Evolutionary conservation across 2,888 invertebrate species (phyloP).

Genomic region (Napeogenes inachia): DNA sequence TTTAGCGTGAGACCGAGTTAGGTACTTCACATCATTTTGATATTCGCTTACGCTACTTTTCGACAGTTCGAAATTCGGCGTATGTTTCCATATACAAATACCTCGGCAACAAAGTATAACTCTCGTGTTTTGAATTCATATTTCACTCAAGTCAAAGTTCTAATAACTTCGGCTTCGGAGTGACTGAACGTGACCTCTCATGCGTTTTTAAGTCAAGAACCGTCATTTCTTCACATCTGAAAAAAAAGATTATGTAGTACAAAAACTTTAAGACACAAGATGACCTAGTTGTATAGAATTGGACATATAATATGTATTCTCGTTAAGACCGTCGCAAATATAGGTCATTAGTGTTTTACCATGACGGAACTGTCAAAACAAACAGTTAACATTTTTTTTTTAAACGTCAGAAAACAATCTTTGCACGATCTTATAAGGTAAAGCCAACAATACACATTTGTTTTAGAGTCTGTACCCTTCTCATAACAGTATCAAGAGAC

Average conservation of each 20-base stretch:
- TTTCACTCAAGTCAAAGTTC: conserved; percentile 49
- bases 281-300: background rate
- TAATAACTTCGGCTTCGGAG: conserved; percentile 62
- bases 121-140: conserved; percentile 1
- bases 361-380: background rate
- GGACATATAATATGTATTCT: background rate
- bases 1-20: too few relatives aligned
- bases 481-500: background rate
- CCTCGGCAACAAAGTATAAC: background rate
- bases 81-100: conserved; percentile 4
- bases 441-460: too few relatives aligned
- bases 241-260: conserved; percentile 31
- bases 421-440: too few relatives aligned
- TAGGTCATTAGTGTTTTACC: background rate
- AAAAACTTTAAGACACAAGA: background rate
- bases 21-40: background rate
- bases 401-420: background rate
- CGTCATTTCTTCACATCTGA: conserved; percentile 72
- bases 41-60: background rate
- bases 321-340: too few relatives aligned
- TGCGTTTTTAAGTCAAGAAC: conserved; percentile 56
- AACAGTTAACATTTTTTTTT: conserved; percentile 1
- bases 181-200: conserved; percentile 56
- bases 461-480: too few relatives aligned
- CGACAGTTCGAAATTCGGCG: background rate